These are phyloP conservation scores for Tricholauxania praeusta DNA, from an alignment of 2,888 invertebrate genomes.

Conservation along the genomic window DNA sequence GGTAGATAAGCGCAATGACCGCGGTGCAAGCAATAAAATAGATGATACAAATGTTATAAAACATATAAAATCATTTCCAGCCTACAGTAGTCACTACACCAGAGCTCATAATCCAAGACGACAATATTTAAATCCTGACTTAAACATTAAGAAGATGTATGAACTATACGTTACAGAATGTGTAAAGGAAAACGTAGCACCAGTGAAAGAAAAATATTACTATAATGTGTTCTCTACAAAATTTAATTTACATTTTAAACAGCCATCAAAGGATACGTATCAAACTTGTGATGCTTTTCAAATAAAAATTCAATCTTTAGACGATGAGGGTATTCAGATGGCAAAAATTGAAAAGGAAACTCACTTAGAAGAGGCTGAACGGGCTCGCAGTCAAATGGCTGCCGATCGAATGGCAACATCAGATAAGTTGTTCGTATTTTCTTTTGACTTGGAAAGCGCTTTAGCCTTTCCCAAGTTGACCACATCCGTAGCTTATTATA, in stretches of 20 bases:
- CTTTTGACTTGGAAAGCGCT: slow-evolving; percentile 51
- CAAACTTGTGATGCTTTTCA: slow-evolving; percentile 38
- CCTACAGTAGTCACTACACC: slow-evolving; percentile 48
- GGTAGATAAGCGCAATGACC: slow-evolving; percentile 26
- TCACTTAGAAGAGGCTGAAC: slow-evolving; percentile 49
- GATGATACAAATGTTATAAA: slow-evolving; percentile 46
- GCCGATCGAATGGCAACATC: slow-evolving; percentile 25
- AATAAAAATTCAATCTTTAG: slow-evolving; percentile 40
- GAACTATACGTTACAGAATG: slow-evolving; percentile 41
- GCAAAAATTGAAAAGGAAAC: slow-evolving; percentile 50
- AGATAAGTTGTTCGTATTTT: slow-evolving; percentile 40
- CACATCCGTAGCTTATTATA: slow-evolving; percentile 35
- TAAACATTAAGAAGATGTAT: slow-evolving; percentile 47
- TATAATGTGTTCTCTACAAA: slow-evolving; percentile 44
- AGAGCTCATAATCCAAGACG: slow-evolving; percentile 48
- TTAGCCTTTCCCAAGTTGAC: slow-evolving; percentile 44
- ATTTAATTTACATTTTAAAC: slow-evolving; percentile 52
- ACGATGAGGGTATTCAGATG: slow-evolving; percentile 42
- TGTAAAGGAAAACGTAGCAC: slow-evolving; percentile 35
- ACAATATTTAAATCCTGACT: slow-evolving; percentile 47
- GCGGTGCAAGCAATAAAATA: slow-evolving; percentile 38
- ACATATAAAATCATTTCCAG: slow-evolving; percentile 45
- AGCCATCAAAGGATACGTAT: slow-evolving; percentile 49
- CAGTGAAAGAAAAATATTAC: slow-evolving; percentile 37
- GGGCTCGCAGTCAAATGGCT: too few relatives aligned